Evolutionary conservation across 2,888 invertebrate genomes (phyloP).

Genomic region (Scotopteryx bipunctaria): DNA sequence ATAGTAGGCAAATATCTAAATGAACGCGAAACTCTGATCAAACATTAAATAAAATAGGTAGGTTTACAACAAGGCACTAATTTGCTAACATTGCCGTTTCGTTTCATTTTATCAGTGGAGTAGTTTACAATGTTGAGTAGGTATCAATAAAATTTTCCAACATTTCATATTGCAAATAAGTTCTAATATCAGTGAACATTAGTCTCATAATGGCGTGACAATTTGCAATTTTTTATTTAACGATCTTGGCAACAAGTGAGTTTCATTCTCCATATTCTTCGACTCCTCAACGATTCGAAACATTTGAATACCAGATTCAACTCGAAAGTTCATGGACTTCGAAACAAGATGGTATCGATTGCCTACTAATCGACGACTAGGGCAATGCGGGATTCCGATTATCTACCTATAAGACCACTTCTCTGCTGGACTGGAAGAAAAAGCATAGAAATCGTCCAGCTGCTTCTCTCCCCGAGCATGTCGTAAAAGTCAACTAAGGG

Average conservation of each 20-base stretch:
- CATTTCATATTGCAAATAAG: neutral
- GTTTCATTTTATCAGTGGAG: slow-evolving; percentile 9
- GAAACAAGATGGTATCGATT: too few species aligned
- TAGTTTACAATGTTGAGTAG: slow-evolving; percentile 8
- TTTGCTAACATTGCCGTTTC: neutral
- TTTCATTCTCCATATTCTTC: slow-evolving; percentile 22
- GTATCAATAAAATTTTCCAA: slow-evolving; percentile 11
- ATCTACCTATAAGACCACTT: too few species aligned
- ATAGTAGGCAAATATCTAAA: too few species aligned
- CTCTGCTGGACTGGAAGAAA: too few species aligned
- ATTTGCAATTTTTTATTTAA: slow-evolving; percentile 9
- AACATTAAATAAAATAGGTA: neutral
- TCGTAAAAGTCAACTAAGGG: too few species aligned
- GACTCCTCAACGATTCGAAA: slow-evolving; percentile 15
- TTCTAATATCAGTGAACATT: neutral
- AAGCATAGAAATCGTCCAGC: too few species aligned
- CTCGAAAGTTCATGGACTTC: slow-evolving; percentile 25
- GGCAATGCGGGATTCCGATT: too few species aligned
- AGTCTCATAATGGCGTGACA: slow-evolving; percentile 2
- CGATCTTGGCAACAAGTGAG: slow-evolving; percentile 30
- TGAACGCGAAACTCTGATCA: neutral
- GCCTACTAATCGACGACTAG: too few species aligned
- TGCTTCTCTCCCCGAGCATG: too few species aligned
- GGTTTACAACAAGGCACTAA: neutral
- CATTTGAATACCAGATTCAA: slow-evolving; percentile 18